Evolutionary conservation across 1,140 invertebrate genomes (phyloP), one percentile per base, ranked within the genome.

Genomic region (Lepidurus packardi): DNA sequence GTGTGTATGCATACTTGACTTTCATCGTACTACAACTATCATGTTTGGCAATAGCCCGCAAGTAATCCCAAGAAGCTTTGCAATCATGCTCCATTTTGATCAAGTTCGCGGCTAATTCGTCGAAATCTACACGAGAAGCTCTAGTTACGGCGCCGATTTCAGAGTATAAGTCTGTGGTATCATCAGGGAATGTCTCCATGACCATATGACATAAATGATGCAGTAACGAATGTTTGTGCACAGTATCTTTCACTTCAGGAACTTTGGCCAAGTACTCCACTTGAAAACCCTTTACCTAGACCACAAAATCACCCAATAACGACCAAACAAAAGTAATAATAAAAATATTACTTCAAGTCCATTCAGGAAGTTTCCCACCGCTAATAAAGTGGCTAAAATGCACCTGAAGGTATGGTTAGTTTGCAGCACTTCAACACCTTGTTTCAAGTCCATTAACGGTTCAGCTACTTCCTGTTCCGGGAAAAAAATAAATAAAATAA

Each of bases 211-310:
- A 98, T 76, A 99, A 88, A 87, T 99, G 98, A 86, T 99, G 95
- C 53, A 99, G 88, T 78, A 99, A 87, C 34, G 97, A 97, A 86
- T 99, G 96, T 85, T 99, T 99, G 85, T 99, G 95, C 42, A 98
- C 95, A 0, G 97, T 98, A 85, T 99, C 97, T 87, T 99, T 99
- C 1, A 99, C 97, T 89, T 99, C 98, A 81, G 97, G 96, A 81
- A 98, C 95, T 89, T 98, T 98, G 73, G 95, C 89, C 81, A 99
- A 87, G 86, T 99, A 99, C 82, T 99, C 98, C 81, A 99, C 90
- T 85, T 98, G 95, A 86, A 99, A 99, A 42, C 97, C 98, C 88
- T 97, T 97, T 13, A 94, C 93, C 89, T 91, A 77, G 21, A 77
- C 53, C 47, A 65, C 53, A n/a, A 75, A 73, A 73, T 34, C 53